Conservation (phyloP, 2,888 invertebrate species). For the Alitta virens region DNA sequence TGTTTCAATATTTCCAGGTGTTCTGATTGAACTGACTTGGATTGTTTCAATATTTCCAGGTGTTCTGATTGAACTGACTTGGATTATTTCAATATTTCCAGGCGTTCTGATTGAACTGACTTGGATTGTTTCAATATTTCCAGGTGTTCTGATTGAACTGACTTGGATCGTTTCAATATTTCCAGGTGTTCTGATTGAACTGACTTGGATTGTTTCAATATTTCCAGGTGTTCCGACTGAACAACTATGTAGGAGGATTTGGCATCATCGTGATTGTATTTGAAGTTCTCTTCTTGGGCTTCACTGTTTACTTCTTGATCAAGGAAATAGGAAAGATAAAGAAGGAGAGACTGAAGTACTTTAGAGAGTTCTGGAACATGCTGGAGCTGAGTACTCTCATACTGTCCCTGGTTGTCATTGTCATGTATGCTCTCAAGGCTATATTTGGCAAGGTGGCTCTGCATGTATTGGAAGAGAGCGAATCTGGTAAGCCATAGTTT, state of each 20-base stretch:
- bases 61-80: no score
- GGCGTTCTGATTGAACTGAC: no score
- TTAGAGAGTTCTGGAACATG: constrained; percentile 58
- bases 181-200: no score
- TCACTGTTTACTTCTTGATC: constrained; percentile 57
- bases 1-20: no score
- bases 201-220: no score
- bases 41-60: no score
- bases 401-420: constrained; percentile 54
- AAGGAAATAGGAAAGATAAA: constrained; percentile 47
- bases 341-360: constrained; percentile 52
- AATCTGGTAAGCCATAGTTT: no score
- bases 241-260: constrained; percentile 57
- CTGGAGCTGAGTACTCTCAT: constrained; percentile 55
- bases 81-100: no score
- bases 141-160: no score
- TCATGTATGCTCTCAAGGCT: constrained; percentile 56
- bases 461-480: constrained; percentile 43
- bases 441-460: constrained; percentile 49
- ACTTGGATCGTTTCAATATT: no score
- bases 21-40: no score
- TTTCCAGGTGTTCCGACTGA: constrained; percentile 51
- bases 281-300: constrained; percentile 54
- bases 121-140: no score
- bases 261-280: constrained; percentile 54